phyloP scores from a whole-genome alignment of 2,888 invertebrate species.

The Emmelina monodactyla region DNA sequence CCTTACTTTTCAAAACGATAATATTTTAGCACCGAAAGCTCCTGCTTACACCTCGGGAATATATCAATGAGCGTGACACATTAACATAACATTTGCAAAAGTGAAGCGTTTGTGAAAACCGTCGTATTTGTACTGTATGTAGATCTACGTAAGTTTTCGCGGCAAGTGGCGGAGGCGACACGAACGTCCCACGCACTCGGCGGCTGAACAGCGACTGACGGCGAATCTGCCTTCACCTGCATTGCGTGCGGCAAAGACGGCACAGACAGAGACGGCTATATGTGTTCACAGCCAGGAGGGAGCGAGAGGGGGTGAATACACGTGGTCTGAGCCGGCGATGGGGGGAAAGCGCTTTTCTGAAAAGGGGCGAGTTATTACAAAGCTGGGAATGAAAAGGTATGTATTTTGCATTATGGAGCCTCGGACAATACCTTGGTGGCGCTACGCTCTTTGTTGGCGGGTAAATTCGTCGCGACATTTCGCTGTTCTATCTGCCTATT shows the following conservation, averaged over 20 bases:
- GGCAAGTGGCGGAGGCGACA: slow-evolving; percentile 32
- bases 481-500: slow-evolving; percentile 18
- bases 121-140: slow-evolving; percentile 3
- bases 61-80: slow-evolving; percentile 35
- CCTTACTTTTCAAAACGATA: slow-evolving; percentile 18
- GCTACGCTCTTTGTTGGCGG: slow-evolving; percentile 38
- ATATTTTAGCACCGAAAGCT: slow-evolving; percentile 26
- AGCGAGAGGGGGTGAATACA: slow-evolving; percentile 35
- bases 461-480: slow-evolving; percentile 33
- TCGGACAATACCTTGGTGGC: slow-evolving; percentile 35
- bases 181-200: slow-evolving; percentile 37
- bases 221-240: slow-evolving; percentile 45
- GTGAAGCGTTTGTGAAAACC: slow-evolving; percentile 12
- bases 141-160: slow-evolving; percentile 50
- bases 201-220: slow-evolving; percentile 40
- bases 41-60: slow-evolving; percentile 25
- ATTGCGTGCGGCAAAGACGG: slow-evolving; percentile 64
- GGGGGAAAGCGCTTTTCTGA: slow-evolving; percentile 47
- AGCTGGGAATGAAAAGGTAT: slow-evolving; percentile 47
- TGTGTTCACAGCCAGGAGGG: slow-evolving; percentile 13
- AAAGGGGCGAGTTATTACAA: slow-evolving; percentile 52
- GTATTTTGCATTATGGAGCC: slow-evolving; percentile 46
- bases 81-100: slow-evolving; percentile 27
- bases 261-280: slow-evolving; percentile 32
- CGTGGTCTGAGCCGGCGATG: slow-evolving; percentile 42